Percentiles rank a stretch among this genome's conserved stretches.
Evolutionary conservation across 2,888 invertebrate genomes (phyloP).

Genomic region (Pseudococcus viburni): DNA sequence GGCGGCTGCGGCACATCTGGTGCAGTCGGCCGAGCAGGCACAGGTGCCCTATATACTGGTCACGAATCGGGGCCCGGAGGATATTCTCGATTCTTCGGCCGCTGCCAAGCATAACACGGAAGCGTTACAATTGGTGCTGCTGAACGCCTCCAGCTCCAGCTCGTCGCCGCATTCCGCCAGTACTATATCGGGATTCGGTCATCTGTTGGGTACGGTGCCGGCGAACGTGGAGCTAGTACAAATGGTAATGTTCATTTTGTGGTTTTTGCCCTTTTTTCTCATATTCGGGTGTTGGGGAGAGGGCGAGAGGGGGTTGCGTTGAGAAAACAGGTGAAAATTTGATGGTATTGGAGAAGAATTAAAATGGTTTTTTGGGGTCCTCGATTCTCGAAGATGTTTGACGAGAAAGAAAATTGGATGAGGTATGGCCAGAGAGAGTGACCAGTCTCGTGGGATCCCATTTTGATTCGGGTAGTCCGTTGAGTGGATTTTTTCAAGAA

Average conservation of each 20-base stretch:
- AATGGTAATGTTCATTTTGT: conserved; percentile 49
- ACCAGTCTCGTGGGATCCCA: no score
- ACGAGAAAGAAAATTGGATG: no score
- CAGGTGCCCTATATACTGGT: conserved; percentile 59
- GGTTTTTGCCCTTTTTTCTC: no score
- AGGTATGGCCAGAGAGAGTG: no score
- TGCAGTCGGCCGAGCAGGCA: conserved; percentile 19
- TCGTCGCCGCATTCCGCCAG: conserved; percentile 57
- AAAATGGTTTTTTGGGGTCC: no score
- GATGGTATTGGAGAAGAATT: no score
- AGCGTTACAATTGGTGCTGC: conserved; percentile 56
- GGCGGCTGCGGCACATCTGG: conserved; percentile 46
- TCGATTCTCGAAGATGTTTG: no score
- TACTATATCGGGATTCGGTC: conserved; percentile 57
- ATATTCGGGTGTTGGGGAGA: neutral
- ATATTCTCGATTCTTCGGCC: conserved; percentile 34
- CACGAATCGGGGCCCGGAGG: conserved; percentile 35
- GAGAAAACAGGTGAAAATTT: no score
- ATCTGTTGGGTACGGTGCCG: conserved; percentile 62
- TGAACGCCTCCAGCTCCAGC: conserved; percentile 51
- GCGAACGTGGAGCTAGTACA: conserved; percentile 61
- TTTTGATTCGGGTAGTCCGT: no score
- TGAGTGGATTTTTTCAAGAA: no score
- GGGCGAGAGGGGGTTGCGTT: neutral
- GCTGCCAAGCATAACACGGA: conserved; percentile 58